Evolutionary conservation across 2,797 vertebrate genomes (phyloP).

Genomic region (Netta rufina): DNA sequence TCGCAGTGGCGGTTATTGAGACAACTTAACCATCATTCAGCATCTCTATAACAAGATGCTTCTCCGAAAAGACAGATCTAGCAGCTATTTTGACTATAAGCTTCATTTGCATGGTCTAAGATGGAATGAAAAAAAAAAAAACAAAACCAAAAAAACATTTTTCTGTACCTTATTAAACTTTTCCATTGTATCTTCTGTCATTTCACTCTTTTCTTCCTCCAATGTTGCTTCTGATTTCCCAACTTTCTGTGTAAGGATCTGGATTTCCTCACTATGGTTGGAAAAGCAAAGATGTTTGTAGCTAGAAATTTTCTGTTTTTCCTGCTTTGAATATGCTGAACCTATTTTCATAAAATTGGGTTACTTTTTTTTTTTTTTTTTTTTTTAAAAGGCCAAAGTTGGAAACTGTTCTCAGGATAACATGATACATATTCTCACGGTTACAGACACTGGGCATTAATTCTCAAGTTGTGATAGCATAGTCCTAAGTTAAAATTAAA

Average conservation of each 20-base stretch:
- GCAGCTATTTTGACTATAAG: background rate
- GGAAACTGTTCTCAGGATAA: background rate
- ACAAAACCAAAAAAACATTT: background rate
- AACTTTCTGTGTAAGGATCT: slow-evolving; percentile 73
- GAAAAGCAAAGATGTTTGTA: background rate
- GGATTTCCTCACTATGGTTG: slow-evolving; percentile 79
- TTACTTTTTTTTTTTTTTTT: background rate
- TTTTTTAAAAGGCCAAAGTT: background rate
- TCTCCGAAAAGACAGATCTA: background rate
- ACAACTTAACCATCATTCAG: background rate
- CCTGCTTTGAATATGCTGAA: background rate
- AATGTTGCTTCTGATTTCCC: slow-evolving; percentile 74
- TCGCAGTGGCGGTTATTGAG: background rate
- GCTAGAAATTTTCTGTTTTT: background rate
- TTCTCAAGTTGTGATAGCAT: background rate
- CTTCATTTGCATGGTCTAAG: background rate
- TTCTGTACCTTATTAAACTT: slow-evolving; percentile 53
- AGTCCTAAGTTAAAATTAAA: background rate
- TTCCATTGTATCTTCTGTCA: background rate
- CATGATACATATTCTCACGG: background rate
- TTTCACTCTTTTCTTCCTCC: slow-evolving; percentile 34
- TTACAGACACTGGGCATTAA: background rate
- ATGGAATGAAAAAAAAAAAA: background rate
- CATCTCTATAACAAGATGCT: background rate
- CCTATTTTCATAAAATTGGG: background rate